Percentiles rank a stretch among this genome's conserved stretches.
phyloP scores from a whole-genome alignment of 2,888 invertebrate species.

The Schrankia costaestrigalis region DNA sequence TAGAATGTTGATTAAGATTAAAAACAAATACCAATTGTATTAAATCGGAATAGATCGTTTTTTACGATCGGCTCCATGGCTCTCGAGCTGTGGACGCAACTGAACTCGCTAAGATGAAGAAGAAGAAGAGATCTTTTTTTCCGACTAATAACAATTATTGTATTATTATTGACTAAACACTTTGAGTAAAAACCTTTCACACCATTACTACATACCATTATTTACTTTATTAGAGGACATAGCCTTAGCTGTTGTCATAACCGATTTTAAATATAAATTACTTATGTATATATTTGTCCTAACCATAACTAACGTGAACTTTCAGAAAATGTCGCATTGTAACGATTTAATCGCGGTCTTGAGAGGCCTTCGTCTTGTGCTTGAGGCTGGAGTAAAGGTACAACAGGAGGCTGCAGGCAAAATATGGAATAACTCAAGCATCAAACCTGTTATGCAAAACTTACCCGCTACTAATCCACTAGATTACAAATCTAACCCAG shows the following conservation, averaged over 20 bases:
- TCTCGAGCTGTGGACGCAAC: no score
- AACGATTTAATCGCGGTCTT: conserved; percentile 85
- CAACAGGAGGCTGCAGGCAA: conserved; percentile 82
- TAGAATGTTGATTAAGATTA: no score
- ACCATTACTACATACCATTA: no score
- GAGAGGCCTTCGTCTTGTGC: conserved; percentile 85
- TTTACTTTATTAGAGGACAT: background rate
- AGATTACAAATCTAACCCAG: conserved; percentile 46
- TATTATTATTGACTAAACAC: no score
- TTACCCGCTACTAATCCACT: conserved; percentile 62
- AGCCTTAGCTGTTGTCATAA: no score
- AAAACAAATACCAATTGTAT: no score
- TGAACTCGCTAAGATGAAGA: no score
- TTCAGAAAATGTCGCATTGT: conserved; percentile 79
- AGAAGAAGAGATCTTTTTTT: no score
- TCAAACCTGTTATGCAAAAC: conserved; percentile 70
- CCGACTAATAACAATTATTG: no score
- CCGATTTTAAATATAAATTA: background rate
- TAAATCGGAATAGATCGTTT: no score
- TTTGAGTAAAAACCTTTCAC: no score
- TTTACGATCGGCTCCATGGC: no score
- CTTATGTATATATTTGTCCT: conserved; percentile 11
- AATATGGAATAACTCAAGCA: conserved; percentile 86
- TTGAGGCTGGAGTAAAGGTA: conserved; percentile 83
- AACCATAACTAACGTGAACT: conserved; percentile 49